Percentiles rank a stretch among this genome's conserved stretches.
Evolutionary conservation across 2,888 invertebrate species (phyloP).

Genomic region (Nipponacmea schrenckii): DNA sequence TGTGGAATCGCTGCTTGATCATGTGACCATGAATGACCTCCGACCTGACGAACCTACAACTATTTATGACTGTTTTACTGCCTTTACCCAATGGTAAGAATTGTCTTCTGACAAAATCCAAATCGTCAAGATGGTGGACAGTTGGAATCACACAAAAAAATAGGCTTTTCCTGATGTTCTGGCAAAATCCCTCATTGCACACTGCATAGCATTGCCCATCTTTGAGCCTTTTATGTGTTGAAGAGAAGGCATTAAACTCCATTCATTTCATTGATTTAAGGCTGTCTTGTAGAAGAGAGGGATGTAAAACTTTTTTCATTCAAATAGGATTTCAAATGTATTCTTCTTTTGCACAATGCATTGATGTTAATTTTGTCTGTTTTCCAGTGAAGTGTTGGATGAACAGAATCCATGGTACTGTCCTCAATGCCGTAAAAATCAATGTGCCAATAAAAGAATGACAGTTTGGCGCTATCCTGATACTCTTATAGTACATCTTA

Average conservation of each 20-base stretch:
- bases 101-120: background rate
- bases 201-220: background rate
- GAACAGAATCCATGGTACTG: constrained; percentile 78
- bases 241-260: too few relatives aligned
- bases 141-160: too few relatives aligned
- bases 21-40: constrained; percentile 70
- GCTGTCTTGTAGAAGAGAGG: too few relatives aligned
- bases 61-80: constrained; percentile 75
- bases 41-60: constrained; percentile 71
- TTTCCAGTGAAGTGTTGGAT: constrained; percentile 73
- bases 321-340: too few relatives aligned
- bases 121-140: too few relatives aligned
- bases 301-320: too few relatives aligned
- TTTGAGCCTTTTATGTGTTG: too few relatives aligned
- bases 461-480: constrained; percentile 76
- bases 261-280: too few relatives aligned
- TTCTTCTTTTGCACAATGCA: too few relatives aligned
- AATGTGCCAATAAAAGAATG: constrained; percentile 76
- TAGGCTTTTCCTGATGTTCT: too few relatives aligned
- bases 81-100: constrained; percentile 72
- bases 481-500: constrained; percentile 75
- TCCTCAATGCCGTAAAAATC: constrained; percentile 74
- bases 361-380: too few relatives aligned
- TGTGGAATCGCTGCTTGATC: constrained; percentile 61
- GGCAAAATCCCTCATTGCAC: background rate